phyloP scores from a whole-genome alignment of 2,113 vertebrate genomes.

The Pituophis catenifer region DNA sequence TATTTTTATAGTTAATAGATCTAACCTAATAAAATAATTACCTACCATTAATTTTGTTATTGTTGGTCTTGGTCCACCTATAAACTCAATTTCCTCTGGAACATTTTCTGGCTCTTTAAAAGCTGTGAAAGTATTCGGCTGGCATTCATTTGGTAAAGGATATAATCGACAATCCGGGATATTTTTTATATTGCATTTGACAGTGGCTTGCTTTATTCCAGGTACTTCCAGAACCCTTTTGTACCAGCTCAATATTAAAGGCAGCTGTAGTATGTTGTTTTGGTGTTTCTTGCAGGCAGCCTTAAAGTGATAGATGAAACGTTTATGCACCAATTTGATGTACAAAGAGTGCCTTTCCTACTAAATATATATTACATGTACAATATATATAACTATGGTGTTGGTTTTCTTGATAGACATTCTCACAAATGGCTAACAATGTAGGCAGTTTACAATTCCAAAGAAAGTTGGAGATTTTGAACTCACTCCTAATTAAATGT shows the following conservation, averaged over 20 bases:
- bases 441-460: not conserved
- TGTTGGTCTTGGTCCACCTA: slow-evolving; percentile 92
- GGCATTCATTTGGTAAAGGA: slow-evolving; percentile 3
- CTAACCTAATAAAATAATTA: not conserved
- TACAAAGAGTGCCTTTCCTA: not conserved
- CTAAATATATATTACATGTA: not conserved
- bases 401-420: not conserved
- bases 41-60: slow-evolving; percentile 92
- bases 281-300: slow-evolving; percentile 65
- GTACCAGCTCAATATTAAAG: slow-evolving; percentile 86
- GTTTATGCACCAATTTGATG: not conserved
- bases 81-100: slow-evolving; percentile 71
- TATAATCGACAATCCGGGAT: slow-evolving; percentile 56
- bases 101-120: slow-evolving; percentile 59
- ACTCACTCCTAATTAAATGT: not conserved
- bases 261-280: slow-evolving; percentile 69
- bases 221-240: slow-evolving; percentile 84
- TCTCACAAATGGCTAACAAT: not conserved
- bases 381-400: not conserved
- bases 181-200: slow-evolving; percentile 79
- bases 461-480: not conserved
- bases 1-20: not conserved
- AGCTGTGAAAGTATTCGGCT: slow-evolving; percentile 2
- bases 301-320: slow-evolving; percentile 58
- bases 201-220: slow-evolving; percentile 76